Evolutionary conservation across 2,113 vertebrate genomes (phyloP).

Genomic region (Dicrurus megarhynchus): DNA sequence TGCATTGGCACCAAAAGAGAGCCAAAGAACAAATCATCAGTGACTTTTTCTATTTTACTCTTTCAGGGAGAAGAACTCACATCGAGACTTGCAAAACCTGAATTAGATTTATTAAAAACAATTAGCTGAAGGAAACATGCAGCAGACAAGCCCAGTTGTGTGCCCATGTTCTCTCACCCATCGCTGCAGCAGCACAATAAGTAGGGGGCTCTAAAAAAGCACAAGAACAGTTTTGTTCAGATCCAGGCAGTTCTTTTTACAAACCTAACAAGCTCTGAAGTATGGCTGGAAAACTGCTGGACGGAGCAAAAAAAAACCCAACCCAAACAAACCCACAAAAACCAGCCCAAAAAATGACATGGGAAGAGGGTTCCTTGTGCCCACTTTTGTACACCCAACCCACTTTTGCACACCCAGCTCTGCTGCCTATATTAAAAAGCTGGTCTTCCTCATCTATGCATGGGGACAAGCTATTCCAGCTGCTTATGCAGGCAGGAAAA

Average conservation of each 20-base stretch:
- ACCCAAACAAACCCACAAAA: neutral
- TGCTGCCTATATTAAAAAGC: neutral
- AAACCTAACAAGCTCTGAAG: neutral
- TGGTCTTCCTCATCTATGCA: neutral
- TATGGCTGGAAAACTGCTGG: neutral
- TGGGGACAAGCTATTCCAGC: neutral
- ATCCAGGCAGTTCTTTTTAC: neutral
- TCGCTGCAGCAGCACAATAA: neutral
- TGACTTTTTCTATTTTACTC: constrained; percentile 51
- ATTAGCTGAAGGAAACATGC: neutral
- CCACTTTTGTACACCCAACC: neutral
- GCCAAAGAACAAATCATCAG: constrained; percentile 58
- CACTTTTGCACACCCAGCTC: neutral
- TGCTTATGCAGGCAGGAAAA: neutral
- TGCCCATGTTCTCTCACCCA: neutral
- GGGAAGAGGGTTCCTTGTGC: neutral
- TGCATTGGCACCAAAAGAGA: constrained; percentile 52
- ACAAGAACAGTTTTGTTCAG: neutral
- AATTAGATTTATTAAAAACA: constrained; percentile 44
- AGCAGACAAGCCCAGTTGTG: neutral
- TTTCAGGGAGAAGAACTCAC: constrained; percentile 32
- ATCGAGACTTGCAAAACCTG: constrained; percentile 24
- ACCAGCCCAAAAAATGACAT: neutral
- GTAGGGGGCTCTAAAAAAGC: neutral
- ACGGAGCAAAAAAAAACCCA: neutral